These are phyloP conservation scores for Cryptocephalus moraei DNA, from an alignment of 2,888 invertebrate species.

Conservation along the genomic window DNA sequence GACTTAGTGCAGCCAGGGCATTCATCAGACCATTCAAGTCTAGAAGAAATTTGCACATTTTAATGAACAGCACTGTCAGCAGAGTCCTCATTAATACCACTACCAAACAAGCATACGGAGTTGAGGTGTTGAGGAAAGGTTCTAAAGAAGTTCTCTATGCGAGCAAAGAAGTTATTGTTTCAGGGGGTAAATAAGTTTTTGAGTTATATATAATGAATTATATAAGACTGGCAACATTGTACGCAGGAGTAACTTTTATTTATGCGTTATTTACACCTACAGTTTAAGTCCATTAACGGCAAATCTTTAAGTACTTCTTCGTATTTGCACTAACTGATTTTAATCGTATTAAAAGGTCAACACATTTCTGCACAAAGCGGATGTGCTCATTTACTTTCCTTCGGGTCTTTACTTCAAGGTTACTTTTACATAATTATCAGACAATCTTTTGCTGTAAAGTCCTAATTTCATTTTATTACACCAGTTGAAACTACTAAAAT, in stretches of 20 bases:
- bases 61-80: constrained; percentile 73
- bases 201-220: not conserved
- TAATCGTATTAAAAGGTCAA: no score
- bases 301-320: no score
- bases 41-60: constrained; percentile 69
- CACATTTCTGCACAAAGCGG: no score
- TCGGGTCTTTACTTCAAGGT: no score
- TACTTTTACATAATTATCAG: no score
- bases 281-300: not conserved
- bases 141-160: constrained; percentile 50
- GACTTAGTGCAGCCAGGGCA: constrained; percentile 71
- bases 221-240: not conserved
- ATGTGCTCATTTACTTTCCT: no score
- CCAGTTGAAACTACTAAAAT: no score
- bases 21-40: constrained; percentile 69
- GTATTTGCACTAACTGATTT: no score
- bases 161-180: constrained; percentile 58
- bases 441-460: not conserved
- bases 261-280: not conserved
- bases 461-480: not conserved
- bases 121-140: constrained; percentile 55
- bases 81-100: constrained; percentile 65
- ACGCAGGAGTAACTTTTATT: not conserved
- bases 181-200: constrained; percentile 34
- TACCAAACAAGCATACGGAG: constrained; percentile 65